Percentiles rank a stretch among this genome's conserved stretches.
These are phyloP conservation scores for Karalla daura DNA, from an alignment of 2,797 vertebrate species.

Conservation along the genomic window DNA sequence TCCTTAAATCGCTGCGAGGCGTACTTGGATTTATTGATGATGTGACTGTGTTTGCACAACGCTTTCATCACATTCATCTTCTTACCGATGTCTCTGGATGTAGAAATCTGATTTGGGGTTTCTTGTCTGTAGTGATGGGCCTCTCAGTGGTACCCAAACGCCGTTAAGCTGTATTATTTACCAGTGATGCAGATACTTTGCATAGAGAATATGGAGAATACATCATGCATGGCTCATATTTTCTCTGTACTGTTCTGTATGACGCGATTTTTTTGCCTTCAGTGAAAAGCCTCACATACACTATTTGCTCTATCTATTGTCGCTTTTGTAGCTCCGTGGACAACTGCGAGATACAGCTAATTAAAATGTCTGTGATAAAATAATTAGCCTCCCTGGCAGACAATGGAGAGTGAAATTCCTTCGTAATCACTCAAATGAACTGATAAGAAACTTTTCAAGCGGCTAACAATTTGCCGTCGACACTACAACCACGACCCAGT, in stretches of 20 bases:
- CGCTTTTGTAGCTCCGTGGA: constrained; percentile 71
- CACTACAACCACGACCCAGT: constrained; percentile 50
- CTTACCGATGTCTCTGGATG: constrained; percentile 30
- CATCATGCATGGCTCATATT: constrained; percentile 33
- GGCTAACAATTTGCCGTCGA: constrained; percentile 57
- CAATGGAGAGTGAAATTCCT: constrained; percentile 76
- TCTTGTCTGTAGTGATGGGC: constrained; percentile 29
- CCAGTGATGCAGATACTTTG: constrained; percentile 21
- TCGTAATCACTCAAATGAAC: constrained; percentile 75
- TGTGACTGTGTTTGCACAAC: constrained; percentile 34
- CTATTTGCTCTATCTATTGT: constrained; percentile 67
- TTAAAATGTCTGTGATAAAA: constrained; percentile 86
- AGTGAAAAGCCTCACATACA: constrained; percentile 64
- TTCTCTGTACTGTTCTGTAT: constrained; percentile 53
- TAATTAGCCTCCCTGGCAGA: constrained; percentile 83
- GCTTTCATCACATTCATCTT: constrained; percentile 51
- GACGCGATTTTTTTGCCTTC: constrained; percentile 44
- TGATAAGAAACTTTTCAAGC: constrained; percentile 80
- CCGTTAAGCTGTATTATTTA: constrained; percentile 36
- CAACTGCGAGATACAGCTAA: constrained; percentile 82
- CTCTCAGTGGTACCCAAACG: constrained; percentile 35
- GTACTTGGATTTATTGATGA: constrained; percentile 54
- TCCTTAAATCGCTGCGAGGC: too few species aligned
- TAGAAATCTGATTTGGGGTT: constrained; percentile 32
- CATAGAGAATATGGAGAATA: not conserved